phyloP scores from a whole-genome alignment of 2,113 vertebrate genomes.

The Penelope pileata region DNA sequence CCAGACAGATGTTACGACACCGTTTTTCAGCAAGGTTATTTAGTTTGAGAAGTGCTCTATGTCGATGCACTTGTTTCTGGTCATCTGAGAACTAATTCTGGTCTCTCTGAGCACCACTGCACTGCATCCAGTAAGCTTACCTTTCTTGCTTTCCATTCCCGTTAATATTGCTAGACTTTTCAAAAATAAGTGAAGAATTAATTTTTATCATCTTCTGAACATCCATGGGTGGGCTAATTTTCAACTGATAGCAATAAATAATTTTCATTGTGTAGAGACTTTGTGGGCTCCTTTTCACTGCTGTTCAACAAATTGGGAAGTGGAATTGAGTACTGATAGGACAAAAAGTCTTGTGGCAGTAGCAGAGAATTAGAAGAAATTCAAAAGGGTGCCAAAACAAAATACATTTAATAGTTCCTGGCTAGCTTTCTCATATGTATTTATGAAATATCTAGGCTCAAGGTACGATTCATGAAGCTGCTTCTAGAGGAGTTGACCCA shows the following conservation, averaged over 20 bases:
- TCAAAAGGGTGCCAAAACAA: not conserved
- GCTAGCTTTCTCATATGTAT: not conserved
- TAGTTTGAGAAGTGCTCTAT: no score
- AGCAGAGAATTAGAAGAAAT: not conserved
- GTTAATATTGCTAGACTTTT: not conserved
- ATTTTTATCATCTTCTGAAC: not conserved
- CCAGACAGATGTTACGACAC: no score
- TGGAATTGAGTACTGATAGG: not conserved
- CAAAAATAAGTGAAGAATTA: not conserved
- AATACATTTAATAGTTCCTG: not conserved
- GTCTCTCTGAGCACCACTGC: no score
- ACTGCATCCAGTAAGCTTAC: no score
- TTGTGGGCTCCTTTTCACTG: not conserved
- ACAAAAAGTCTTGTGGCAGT: not conserved
- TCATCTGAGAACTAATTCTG: no score
- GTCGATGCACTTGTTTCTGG: no score
- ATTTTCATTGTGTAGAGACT: not conserved
- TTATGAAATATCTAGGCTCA: not conserved
- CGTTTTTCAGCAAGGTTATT: no score
- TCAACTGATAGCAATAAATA: slow-evolving; percentile 22
- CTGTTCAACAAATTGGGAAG: not conserved
- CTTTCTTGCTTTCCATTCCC: no score
- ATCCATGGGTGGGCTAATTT: slow-evolving; percentile 15
- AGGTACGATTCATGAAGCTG: not conserved
- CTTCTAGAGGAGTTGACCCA: not conserved